Percentiles rank a stretch among this genome's conserved stretches.
phyloP scores from a whole-genome alignment of 2,888 invertebrate genomes.

The Drosophila gaucha region DNA sequence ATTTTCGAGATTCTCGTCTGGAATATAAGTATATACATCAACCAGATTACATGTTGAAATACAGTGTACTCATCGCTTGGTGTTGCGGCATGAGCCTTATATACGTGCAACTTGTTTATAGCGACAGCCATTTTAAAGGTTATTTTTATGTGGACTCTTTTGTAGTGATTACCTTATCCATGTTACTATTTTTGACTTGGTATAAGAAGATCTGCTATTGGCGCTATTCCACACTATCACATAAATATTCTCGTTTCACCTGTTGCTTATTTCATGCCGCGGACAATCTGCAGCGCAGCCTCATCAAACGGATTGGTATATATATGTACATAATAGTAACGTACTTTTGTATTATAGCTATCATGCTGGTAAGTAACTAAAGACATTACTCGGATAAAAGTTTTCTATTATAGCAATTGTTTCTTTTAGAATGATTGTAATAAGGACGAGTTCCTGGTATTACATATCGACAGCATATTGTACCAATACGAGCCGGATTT shows the following conservation, averaged over 20 bases:
- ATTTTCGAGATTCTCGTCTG: slow-evolving; percentile 87
- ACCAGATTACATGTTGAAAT: slow-evolving; percentile 93
- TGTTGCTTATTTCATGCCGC: slow-evolving; percentile 69
- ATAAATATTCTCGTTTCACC: slow-evolving; percentile 8
- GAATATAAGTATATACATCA: slow-evolving; percentile 90
- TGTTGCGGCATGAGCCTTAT: slow-evolving; percentile 87
- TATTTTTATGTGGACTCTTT: background rate
- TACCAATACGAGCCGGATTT: slow-evolving; percentile 38
- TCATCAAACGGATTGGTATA: slow-evolving; percentile 86
- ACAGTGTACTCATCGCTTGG: slow-evolving; percentile 88
- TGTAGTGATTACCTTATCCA: slow-evolving; percentile 85
- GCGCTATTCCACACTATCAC: slow-evolving; percentile 74
- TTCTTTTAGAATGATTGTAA: slow-evolving; percentile 35
- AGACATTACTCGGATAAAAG: background rate
- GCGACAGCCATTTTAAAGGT: slow-evolving; percentile 87
- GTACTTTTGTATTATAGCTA: slow-evolving; percentile 85
- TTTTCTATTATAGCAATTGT: background rate
- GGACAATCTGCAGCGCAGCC: slow-evolving; percentile 87
- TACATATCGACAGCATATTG: slow-evolving; percentile 40
- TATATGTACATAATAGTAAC: slow-evolving; percentile 89
- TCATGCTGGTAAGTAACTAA: slow-evolving; percentile 41
- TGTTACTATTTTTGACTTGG: slow-evolving; percentile 89
- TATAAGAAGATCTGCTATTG: slow-evolving; percentile 90
- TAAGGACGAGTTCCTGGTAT: slow-evolving; percentile 31
- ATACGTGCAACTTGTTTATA: slow-evolving; percentile 86